Base-by-base conservation (phyloP, 1,140 invertebrate genomes). In the Bombus picipes region DNA sequence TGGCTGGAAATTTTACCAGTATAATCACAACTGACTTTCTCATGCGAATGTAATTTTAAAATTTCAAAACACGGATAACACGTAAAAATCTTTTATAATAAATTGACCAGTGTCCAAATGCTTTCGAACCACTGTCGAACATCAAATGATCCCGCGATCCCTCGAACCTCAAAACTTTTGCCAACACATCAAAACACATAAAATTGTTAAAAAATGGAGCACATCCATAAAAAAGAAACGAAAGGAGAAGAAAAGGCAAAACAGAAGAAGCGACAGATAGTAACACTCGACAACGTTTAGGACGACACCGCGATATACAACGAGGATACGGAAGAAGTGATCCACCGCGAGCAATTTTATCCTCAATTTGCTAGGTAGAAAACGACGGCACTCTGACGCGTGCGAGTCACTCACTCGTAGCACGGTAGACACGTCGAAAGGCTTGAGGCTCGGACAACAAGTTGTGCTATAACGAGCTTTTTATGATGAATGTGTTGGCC, bases 391-490 rank as follows among this genome's bases (percentile, higher is more conserved):
- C 47, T 80, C 10, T 32, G 47, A 25, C 62, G 34, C 22, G 77
- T 77, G 76, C 79, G 77, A 34, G 34, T 18, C 34, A 12, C 37
- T 41, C 74, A 72, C 70, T 89, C 75, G 71, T 81, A 3, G 75
- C 81, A 78, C 71, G 80, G 85, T 78, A 70, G 87, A 88, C 80
- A 68, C 80, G 80, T 90, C 72, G 81, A 88, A 90, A 86, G 57
- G 73, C 65, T 88, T 66, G 62, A 62, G 68, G 41, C 76, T 72
- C 57, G 76, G 87, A 88, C 81, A 88, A 89, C 89, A 88, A 90
- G 89, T 90, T 83, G 80, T 41, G 79, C 70, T 66, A 73, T 90
- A 90, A 90, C 89, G 89, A 90, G 89, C 89, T 88, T 88, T 90
- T 88, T 90, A 90, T 84, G 89, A 81, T 66, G 53, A 74, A 84